phyloP scores from a whole-genome alignment of 2,113 vertebrate genomes.

The Microcebus ravelobensis region DNA sequence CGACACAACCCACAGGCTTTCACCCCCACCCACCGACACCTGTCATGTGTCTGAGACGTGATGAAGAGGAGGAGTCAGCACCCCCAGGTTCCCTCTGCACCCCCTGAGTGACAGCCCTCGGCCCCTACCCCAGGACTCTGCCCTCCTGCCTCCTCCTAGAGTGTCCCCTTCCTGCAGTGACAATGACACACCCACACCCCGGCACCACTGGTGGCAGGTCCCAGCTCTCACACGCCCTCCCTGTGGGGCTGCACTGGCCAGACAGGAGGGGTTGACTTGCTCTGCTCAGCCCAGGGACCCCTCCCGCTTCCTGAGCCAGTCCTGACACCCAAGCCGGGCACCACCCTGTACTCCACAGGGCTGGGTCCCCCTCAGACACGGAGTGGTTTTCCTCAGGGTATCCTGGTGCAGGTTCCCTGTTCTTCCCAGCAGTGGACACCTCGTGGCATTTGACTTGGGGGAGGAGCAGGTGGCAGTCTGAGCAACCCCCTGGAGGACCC shows the following conservation, averaged over 20 bases:
- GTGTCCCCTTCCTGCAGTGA: too few species aligned
- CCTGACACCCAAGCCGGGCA: background rate
- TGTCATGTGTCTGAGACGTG: background rate
- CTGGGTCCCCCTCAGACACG: background rate
- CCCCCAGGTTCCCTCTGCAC: background rate
- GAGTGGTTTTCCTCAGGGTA: too few species aligned
- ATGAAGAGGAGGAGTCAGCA: accelerated
- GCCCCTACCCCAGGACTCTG: background rate
- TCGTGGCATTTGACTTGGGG: background rate
- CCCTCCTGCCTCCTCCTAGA: background rate
- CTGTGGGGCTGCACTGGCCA: too few species aligned
- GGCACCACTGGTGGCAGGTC: accelerated
- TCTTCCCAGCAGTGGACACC: background rate
- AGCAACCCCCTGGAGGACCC: background rate
- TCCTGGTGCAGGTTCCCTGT: background rate
- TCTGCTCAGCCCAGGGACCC: background rate
- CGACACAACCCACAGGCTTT: background rate
- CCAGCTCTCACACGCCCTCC: background rate
- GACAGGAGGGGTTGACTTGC: too few species aligned
- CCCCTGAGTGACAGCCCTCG: accelerated
- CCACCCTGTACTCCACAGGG: background rate
- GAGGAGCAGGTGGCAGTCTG: background rate
- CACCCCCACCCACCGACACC: too few species aligned
- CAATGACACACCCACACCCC: background rate
- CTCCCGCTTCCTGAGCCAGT: background rate